phyloP scores from a whole-genome alignment of 2,113 vertebrate species.

The Toxotes jaculatrix region DNA sequence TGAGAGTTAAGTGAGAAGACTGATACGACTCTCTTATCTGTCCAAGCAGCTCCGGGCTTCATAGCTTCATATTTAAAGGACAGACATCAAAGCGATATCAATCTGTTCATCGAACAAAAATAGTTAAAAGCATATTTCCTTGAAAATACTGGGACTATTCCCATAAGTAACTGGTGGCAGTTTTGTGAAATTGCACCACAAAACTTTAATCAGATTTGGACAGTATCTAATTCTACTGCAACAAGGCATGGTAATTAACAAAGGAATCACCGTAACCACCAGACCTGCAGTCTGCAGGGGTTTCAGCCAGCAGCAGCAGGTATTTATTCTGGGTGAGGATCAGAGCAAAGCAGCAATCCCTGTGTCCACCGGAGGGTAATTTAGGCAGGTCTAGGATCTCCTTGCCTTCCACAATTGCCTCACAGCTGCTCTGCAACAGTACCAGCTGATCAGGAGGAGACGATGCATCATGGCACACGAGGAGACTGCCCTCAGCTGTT shows the following conservation, averaged over 20 bases:
- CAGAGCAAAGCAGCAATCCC: slow-evolving; percentile 86
- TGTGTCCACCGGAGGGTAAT: slow-evolving; percentile 79
- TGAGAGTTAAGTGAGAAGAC: background rate
- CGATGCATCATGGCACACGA: slow-evolving; percentile 80
- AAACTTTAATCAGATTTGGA: background rate
- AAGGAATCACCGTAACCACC: background rate
- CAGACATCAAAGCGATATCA: background rate
- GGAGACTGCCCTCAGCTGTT: slow-evolving; percentile 82
- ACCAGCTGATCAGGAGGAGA: slow-evolving; percentile 83
- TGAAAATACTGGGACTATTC: background rate
- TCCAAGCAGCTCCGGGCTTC: background rate
- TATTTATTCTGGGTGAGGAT: slow-evolving; percentile 82
- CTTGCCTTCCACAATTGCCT: slow-evolving; percentile 83
- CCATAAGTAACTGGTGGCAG: background rate
- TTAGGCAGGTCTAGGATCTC: slow-evolving; percentile 85
- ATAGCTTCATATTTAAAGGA: background rate
- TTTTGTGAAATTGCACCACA: background rate
- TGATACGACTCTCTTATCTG: background rate
- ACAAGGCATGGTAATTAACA: background rate
- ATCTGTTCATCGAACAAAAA: background rate
- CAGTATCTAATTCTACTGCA: background rate
- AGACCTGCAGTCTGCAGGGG: slow-evolving; percentile 84
- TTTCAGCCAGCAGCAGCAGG: slow-evolving; percentile 83
- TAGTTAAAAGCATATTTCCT: too few relatives aligned
- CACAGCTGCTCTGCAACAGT: slow-evolving; percentile 78